Conservation (phyloP, 2,888 invertebrate species). For the Therioaphis trifolii region DNA sequence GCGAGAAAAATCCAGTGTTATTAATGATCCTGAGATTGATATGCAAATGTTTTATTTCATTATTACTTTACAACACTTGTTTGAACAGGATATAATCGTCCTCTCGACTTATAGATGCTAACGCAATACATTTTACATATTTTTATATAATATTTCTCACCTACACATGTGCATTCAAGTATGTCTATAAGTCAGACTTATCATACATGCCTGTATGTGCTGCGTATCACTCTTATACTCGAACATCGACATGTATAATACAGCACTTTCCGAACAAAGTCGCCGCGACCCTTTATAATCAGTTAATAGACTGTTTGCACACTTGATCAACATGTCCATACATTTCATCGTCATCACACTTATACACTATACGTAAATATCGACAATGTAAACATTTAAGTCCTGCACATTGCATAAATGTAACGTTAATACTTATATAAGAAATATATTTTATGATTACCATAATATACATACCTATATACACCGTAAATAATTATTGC, state of each 20-base stretch:
- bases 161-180: neutral
- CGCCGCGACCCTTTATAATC: neutral
- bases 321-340: neutral
- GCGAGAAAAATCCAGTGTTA: neutral
- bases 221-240: neutral
- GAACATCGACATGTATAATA: neutral
- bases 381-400: neutral
- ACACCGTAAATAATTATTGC: too few relatives aligned
- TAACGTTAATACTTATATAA: too few relatives aligned
- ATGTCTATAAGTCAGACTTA: neutral
- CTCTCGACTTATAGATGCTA: too few relatives aligned
- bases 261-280: neutral
- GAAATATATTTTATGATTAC: too few relatives aligned
- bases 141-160: slow-evolving; percentile 3
- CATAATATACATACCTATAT: too few relatives aligned
- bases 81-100: neutral
- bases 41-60: neutral
- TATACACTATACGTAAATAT: neutral
- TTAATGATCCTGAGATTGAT: slow-evolving; percentile 7
- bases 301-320: neutral
- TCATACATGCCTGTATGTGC: neutral
- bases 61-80: neutral
- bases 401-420: too few relatives aligned
- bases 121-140: slow-evolving; percentile 10
- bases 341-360: neutral